A percentile compares a stretch with the other conserved stretches of the same genome.
Conservation (phyloP, 2,888 invertebrate species). For the Pterostichus niger region DNA sequence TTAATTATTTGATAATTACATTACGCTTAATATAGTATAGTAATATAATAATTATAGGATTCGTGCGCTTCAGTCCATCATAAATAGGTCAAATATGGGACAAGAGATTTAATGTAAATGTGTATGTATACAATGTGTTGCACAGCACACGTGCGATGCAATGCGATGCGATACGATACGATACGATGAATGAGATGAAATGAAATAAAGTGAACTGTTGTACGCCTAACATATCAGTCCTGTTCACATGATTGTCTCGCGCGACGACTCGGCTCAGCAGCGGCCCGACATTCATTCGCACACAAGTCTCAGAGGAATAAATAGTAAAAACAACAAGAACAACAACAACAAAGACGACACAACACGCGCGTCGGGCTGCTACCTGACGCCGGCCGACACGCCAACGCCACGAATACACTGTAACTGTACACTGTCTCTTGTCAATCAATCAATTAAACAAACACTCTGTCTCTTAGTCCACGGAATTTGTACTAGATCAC, state of each 20-base stretch:
- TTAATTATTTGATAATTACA: slow-evolving; percentile 58
- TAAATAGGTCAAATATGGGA: slow-evolving; percentile 63
- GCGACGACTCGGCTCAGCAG: background rate
- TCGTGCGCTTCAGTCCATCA: slow-evolving; percentile 66
- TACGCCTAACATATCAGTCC: slow-evolving; percentile 33
- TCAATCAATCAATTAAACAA: background rate
- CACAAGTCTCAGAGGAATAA: slow-evolving; percentile 58
- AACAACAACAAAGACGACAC: slow-evolving; percentile 58
- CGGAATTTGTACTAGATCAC: slow-evolving; percentile 52
- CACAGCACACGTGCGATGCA: slow-evolving; percentile 58
- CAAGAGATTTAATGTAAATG: slow-evolving; percentile 36
- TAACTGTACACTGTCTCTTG: no score
- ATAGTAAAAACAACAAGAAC: slow-evolving; percentile 55
- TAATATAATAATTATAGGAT: slow-evolving; percentile 63
- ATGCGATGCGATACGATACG: no score
- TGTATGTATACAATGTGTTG: slow-evolving; percentile 48
- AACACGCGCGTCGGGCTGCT: slow-evolving; percentile 30
- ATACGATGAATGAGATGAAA: slow-evolving; percentile 50
- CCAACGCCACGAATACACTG: background rate
- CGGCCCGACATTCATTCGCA: slow-evolving; percentile 36
- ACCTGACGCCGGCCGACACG: background rate
- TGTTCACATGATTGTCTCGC: slow-evolving; percentile 55
- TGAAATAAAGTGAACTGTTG: slow-evolving; percentile 10
- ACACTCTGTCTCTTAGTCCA: slow-evolving; percentile 40
- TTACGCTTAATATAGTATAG: slow-evolving; percentile 60